phyloP scores from a whole-genome alignment of 2,113 vertebrate genomes.

The Lophochroa leadbeateri region DNA sequence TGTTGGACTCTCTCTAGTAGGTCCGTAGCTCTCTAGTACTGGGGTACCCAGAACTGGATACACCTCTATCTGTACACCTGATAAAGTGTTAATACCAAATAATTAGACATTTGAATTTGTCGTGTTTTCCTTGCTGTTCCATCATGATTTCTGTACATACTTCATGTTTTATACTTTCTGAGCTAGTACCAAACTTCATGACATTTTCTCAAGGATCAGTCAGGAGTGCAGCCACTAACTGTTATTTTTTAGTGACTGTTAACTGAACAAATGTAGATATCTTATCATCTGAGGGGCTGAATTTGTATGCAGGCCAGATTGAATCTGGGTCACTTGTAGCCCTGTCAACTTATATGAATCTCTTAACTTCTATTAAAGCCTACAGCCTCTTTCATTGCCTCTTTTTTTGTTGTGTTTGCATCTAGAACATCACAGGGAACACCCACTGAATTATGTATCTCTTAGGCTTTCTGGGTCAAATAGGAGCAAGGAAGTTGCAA shows the following conservation, averaged over 20 bases:
- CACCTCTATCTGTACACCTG: background rate
- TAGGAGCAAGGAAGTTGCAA: background rate
- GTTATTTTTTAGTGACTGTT: background rate
- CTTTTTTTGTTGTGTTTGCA: background rate
- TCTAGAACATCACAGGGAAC: slow-evolving; percentile 13
- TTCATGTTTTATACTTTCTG: background rate
- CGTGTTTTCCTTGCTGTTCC: background rate
- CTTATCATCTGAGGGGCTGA: background rate
- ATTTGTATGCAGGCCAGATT: background rate
- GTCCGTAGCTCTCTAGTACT: background rate
- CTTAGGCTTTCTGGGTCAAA: slow-evolving; percentile 23
- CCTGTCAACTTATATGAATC: slow-evolving; percentile 30
- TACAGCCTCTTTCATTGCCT: slow-evolving; percentile 11
- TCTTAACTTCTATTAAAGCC: slow-evolving; percentile 23
- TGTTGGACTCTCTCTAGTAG: background rate
- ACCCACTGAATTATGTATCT: background rate
- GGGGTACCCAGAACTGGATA: background rate
- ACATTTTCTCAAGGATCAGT: background rate
- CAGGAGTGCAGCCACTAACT: background rate
- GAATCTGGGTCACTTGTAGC: slow-evolving; percentile 23
- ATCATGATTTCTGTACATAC: background rate
- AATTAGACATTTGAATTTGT: background rate
- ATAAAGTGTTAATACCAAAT: background rate
- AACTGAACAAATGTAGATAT: background rate
- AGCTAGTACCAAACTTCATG: background rate